These are phyloP conservation scores for Caenorhabditis sp. DNA, from an alignment of 2,888 invertebrate genomes.

Conservation along the genomic window DNA sequence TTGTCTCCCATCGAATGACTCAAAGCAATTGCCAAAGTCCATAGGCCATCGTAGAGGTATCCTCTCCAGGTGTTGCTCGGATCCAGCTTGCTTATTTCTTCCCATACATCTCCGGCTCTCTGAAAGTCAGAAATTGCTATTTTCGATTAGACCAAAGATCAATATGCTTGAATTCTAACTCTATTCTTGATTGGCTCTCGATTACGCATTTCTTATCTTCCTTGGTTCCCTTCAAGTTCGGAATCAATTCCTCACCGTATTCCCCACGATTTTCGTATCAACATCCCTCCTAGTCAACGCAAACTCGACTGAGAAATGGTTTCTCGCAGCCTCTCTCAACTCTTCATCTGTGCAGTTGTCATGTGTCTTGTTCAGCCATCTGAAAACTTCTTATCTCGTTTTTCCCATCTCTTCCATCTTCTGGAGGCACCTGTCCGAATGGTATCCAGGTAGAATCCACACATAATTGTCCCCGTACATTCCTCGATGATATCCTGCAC, in stretches of 20 bases:
- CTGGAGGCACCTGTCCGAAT: constrained; percentile 79
- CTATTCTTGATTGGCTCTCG: no score
- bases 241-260: constrained; percentile 63
- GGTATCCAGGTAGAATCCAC: constrained; percentile 92
- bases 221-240: no score
- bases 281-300: constrained; percentile 72
- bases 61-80: constrained; percentile 59
- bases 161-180: neutral
- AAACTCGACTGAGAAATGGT: constrained; percentile 87
- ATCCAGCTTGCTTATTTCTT: constrained; percentile 58
- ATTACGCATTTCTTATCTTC: no score
- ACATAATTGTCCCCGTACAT: constrained; percentile 94
- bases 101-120: constrained; percentile 67
- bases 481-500: constrained; percentile 82
- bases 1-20: constrained; percentile 64
- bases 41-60: constrained; percentile 98
- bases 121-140: constrained; percentile 33
- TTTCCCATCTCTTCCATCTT: neutral
- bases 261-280: constrained; percentile 67
- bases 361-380: constrained; percentile 53
- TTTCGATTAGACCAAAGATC: neutral
- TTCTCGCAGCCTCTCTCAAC: constrained; percentile 37
- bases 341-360: constrained; percentile 62
- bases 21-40: constrained; percentile 97
- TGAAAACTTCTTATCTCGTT: constrained; percentile 9